Evolutionary conservation across 2,888 invertebrate genomes (phyloP).

Genomic region (Mycalesis mineus): DNA sequence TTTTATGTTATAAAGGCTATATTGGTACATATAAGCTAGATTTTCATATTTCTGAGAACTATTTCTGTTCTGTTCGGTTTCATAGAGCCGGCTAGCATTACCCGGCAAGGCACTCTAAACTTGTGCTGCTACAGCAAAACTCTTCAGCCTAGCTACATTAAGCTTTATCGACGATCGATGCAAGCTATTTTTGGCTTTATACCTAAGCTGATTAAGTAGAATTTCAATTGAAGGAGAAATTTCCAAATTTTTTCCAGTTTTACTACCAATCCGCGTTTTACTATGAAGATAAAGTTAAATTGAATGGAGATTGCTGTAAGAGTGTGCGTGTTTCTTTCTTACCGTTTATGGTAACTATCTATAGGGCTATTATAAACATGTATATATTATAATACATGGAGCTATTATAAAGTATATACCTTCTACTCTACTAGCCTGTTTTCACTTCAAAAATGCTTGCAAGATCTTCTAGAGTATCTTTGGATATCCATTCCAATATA

Average conservation of each 20-base stretch:
- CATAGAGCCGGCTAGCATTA: background rate
- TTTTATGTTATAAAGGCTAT: too few species aligned
- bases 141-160: background rate
- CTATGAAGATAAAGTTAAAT: conserved; percentile 25
- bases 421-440: too few species aligned
- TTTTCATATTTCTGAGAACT: too few species aligned
- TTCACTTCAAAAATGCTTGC: too few species aligned
- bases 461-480: too few species aligned
- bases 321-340: background rate
- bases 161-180: background rate
- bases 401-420: too few species aligned
- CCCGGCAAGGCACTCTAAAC: background rate
- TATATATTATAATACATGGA: too few species aligned
- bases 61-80: background rate
- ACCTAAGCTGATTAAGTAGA: background rate
- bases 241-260: conserved; percentile 10
- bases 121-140: background rate
- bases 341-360: too few species aligned
- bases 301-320: background rate
- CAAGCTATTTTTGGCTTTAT: background rate
- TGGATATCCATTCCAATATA: too few species aligned
- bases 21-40: too few species aligned
- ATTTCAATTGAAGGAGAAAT: background rate
- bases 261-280: conserved; percentile 21
- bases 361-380: too few species aligned